Evolutionary conservation across 2,888 invertebrate genomes (phyloP), one percentile per base, ranked within the genome.

Genomic region (Acrobasis consociella): DNA sequence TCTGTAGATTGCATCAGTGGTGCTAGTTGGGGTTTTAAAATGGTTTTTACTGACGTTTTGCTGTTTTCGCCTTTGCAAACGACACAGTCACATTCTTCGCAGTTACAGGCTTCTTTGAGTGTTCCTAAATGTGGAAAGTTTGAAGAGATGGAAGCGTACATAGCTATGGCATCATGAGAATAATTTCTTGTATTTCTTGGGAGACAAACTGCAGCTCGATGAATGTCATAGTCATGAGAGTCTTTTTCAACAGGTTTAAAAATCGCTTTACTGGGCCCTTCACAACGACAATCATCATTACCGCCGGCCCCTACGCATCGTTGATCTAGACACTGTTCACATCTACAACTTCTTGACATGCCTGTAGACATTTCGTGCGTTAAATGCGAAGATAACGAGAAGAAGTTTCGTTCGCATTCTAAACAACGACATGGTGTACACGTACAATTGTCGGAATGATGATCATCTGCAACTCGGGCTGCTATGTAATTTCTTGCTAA

Each of bases 171-270:
- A 55, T 62, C 49, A 31, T 55, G 46, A 37, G 65, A 62, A 46
- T 62, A 58, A 38, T 65, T 11, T 62, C 58, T 42, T 66, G 10
- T 31, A 67, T 63, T 52, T 31, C 15, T 58, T 49, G n/a, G 37
- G 15, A 31, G 49, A 37, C n/a, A 50, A 58, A 77, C 58, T 5
- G 69, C 56, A 46, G 78, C 71, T 62, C 73, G 76, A 38, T 76
- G 77, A 64, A 86, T 80, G 66, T 85, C 86, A 65, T 76, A 83
- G 66, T 86, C 81, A 49, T 74, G 70, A 55, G 65, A 73, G 52
- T 78, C 73, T 63, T 71, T 73, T 63, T 77, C 72, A 17, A 81
- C 68, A 5, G 82, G 80, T 73, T 86, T 87, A 38, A 67, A 80
- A 67, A 79, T 76, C 1, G 81, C 62, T 62, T 67, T 75, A n/a